Evolutionary conservation across 2,888 invertebrate species (phyloP), one percentile per base, ranked within the genome.

Genomic region (Chrysina gloriosa): DNA sequence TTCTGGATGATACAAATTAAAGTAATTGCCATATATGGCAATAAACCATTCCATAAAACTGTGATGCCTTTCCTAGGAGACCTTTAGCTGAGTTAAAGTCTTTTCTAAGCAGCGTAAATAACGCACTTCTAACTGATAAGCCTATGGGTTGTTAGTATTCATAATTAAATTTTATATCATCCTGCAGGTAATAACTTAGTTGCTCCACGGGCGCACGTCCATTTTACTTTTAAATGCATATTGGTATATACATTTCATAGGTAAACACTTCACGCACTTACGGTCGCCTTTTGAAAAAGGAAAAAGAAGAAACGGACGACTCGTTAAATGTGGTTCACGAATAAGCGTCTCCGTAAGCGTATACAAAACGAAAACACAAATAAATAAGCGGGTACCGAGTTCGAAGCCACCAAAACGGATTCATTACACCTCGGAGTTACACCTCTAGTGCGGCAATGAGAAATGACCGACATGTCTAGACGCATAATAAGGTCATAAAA

Each of bases 391-490:
- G 1, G 4, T n/a, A 34, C 23, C 3, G 9, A 7, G 47, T 54
- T 19, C 21, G 34, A 9, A 21, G 34, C 34, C 14, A 39, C 39
- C 39, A 23, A 58, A 58, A 25, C 25, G 25, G 58, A 39, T 58
- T 23, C 58, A 58, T 39, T 39, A 58, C 58, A 58, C 25, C 39
- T 25, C 58, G 23, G 9, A 39, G 39, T 58, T 58, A 14, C 58
- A 58, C 58, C 58, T 58, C 21, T 25, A 3, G 39, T 58, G 39
- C 36, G 58, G 58, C 58, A 25, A 58, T 58, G 58, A 58, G 58
- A 58, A 58, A 58, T 58, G 39, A 39, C 39, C 58, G 58, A 39
- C 58, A 58, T 58, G 58, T 58, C 58, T 58, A 58, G 58, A 58
- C 58, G 58, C 58, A 58, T 58, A 58, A 58, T 58, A 58, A 39